Evolutionary conservation across 2,888 invertebrate genomes (phyloP), one percentile per base, ranked within the genome.

Genomic region (Agrypnus murinus): DNA sequence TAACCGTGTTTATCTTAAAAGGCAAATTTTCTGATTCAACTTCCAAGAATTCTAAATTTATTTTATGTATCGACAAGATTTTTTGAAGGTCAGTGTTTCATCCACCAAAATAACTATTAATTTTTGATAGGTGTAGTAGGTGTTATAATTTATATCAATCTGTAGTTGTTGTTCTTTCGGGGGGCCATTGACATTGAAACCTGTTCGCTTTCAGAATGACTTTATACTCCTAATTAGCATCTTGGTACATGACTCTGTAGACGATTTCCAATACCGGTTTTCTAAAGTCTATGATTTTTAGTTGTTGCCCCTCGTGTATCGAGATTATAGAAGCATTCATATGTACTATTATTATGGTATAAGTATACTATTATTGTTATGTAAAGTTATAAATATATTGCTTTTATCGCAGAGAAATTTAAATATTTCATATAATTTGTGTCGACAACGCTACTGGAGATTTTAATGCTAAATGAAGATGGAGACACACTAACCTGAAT

Each of bases 171-270:
- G 14, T 62, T 63, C 65, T 71, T 63, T 70, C 50, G 70, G 25
- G 67, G 57, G 73, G 73, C 57, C 73, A 67, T 70, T 73, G 73
- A 71, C 73, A 70, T 63, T 67, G 60, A 65, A 73, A 73, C 73
- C 73, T 73, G 73, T 73, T 70, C 66, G 57, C 53, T 65, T 64
- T 64, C 36, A 60, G 63, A 58, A 17, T 62, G 31, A 53, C 53
- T 57, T 68, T 64, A 68, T 50, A 32, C 57, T 12, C 43, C 53
- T 66, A 73, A 73, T 73, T 73, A 73, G 55, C 67, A 70, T 70
- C 25, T 53, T 67, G 45, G 50, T 59, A n/a, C n/a, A 68, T 50
- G 65, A 70, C 53, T 70, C 53, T 48, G 34, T 60, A 62, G 62
- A 43, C 50, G 50, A 72, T 70, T 66, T 63, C 46, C 66, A 67